Percentiles rank a stretch among this genome's conserved stretches.
These are phyloP conservation scores for Cataglyphis livida DNA, from an alignment of 2,888 invertebrate genomes.

Conservation along the genomic window DNA sequence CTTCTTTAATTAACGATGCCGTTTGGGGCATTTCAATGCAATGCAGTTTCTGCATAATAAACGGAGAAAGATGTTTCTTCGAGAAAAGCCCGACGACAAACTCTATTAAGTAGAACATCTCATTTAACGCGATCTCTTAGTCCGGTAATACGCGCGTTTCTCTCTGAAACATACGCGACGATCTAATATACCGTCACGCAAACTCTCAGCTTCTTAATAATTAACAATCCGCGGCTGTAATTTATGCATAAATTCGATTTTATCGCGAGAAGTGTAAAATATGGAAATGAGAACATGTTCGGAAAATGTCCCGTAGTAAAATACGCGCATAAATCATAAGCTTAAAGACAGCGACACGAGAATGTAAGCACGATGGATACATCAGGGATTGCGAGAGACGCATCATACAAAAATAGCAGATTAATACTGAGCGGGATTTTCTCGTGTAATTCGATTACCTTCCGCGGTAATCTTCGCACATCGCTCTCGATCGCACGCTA, in stretches of 20 bases:
- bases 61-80: background rate
- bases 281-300: slow-evolving; percentile 37
- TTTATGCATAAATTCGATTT: slow-evolving; percentile 33
- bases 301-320: slow-evolving; percentile 38
- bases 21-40: slow-evolving; percentile 1
- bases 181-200: background rate
- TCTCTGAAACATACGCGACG: background rate
- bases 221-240: slow-evolving; percentile 28
- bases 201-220: slow-evolving; percentile 36
- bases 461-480: background rate
- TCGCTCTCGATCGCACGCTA: background rate
- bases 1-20: slow-evolving; percentile 34
- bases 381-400: background rate
- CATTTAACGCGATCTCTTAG: background rate
- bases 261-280: background rate
- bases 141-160: background rate
- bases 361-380: background rate
- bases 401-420: background rate
- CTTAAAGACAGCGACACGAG: slow-evolving; percentile 4
- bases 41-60: background rate
- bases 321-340: slow-evolving; percentile 40
- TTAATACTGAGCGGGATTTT: slow-evolving; percentile 29
- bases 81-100: slow-evolving; percentile 14
- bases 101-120: slow-evolving; percentile 34
- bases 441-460: slow-evolving; percentile 15